These are phyloP conservation scores for Allygus modestus DNA, from an alignment of 2,888 invertebrate species.

Conservation along the genomic window DNA sequence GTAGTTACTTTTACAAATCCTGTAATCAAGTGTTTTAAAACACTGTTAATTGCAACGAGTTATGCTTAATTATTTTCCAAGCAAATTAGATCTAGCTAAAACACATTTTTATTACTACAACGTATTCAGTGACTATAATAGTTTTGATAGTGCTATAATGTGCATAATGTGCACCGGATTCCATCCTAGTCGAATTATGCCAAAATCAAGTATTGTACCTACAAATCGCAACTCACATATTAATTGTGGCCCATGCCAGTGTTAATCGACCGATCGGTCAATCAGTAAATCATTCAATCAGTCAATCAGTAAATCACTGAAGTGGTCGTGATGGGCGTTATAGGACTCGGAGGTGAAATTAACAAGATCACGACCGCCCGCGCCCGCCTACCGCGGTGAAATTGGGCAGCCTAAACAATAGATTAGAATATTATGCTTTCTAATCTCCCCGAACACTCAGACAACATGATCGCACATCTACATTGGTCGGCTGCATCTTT, in stretches of 20 bases:
- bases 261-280: background rate
- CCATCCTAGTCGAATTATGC: too few relatives aligned
- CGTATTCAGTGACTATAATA: too few relatives aligned
- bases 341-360: background rate
- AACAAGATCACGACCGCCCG: conserved; percentile 17
- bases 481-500: background rate
- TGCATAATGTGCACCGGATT: too few relatives aligned
- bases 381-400: background rate
- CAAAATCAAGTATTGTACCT: background rate
- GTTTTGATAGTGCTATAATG: too few relatives aligned
- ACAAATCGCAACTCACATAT: background rate
- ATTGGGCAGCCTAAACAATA: conserved; percentile 9
- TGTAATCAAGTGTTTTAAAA: too few relatives aligned
- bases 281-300: background rate
- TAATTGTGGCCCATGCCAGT: background rate
- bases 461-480: background rate
- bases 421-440: conserved; percentile 24
- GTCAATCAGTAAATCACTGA: background rate
- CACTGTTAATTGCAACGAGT: too few relatives aligned
- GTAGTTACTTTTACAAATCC: too few relatives aligned
- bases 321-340: background rate
- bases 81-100: too few relatives aligned
- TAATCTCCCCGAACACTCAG: background rate
- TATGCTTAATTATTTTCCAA: too few relatives aligned
- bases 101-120: too few relatives aligned